Conservation (phyloP, 2,888 invertebrate genomes). For the Synanthedon vespiformis region DNA sequence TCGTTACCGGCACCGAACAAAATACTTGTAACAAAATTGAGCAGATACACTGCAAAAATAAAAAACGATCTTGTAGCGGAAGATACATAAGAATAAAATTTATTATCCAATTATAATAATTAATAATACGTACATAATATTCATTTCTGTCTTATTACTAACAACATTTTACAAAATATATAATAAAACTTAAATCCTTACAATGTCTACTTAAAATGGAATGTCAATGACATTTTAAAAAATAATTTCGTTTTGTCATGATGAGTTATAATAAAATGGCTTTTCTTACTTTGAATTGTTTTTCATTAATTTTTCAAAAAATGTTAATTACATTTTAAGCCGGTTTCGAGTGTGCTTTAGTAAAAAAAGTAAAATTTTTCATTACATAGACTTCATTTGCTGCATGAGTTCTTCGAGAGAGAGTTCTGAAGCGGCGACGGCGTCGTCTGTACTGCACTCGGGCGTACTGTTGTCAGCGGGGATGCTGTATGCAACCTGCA, state of each 20-base stretch:
- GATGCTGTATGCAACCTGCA: conserved; percentile 79
- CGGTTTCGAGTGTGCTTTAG: too few species aligned
- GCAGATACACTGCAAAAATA: conserved; percentile 30
- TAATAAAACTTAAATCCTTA: neutral
- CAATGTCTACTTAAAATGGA: too few species aligned
- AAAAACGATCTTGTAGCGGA: conserved; percentile 41
- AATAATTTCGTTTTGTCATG: too few species aligned
- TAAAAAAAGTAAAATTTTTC: too few species aligned
- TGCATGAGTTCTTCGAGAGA: conserved; percentile 93
- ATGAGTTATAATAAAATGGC: too few species aligned
- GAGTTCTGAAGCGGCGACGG: conserved; percentile 64
- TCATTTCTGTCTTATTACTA: neutral
- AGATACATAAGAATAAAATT: conserved; percentile 45
- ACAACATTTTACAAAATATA: neutral
- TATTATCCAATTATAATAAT: neutral
- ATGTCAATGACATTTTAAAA: too few species aligned
- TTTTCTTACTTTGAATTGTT: too few species aligned
- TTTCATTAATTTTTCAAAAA: too few species aligned
- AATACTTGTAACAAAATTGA: conserved; percentile 40
- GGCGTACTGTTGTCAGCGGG: conserved; percentile 62
- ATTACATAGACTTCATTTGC: conserved; percentile 89
- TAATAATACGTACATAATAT: neutral
- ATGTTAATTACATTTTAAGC: too few species aligned
- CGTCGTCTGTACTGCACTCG: conserved; percentile 51
- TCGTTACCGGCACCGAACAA: conserved; percentile 35